phyloP scores from a whole-genome alignment of 2,888 invertebrate genomes.

The Cosmia trapezina region DNA sequence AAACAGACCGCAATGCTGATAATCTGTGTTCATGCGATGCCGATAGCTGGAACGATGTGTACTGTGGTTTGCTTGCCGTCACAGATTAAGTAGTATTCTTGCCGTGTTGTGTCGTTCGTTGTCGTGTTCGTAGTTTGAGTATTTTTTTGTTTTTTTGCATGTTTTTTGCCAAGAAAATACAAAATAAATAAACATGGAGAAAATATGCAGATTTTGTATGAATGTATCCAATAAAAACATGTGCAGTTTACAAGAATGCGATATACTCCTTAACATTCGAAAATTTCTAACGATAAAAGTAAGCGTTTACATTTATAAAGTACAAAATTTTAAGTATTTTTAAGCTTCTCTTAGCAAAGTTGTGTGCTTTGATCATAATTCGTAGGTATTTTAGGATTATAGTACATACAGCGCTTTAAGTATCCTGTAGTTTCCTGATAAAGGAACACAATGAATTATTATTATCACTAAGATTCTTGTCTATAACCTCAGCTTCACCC shows the following conservation, averaged over 20 bases:
- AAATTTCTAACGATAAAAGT: constrained; percentile 67
- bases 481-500: background rate
- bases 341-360: background rate
- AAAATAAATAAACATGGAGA: constrained; percentile 67
- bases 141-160: background rate
- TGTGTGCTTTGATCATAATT: background rate
- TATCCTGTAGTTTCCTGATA: background rate
- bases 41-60: background rate
- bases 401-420: background rate
- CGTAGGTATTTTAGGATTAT: background rate
- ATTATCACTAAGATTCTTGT: background rate
- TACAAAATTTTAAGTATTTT: too few relatives aligned
- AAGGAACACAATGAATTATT: background rate
- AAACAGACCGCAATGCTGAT: background rate
- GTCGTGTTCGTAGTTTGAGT: background rate
- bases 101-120: too few relatives aligned
- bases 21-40: too few relatives aligned
- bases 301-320: constrained; percentile 44
- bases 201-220: constrained; percentile 75
- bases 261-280: constrained; percentile 62
- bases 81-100: too few relatives aligned
- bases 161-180: background rate
- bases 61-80: too few relatives aligned
- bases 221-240: constrained; percentile 53
- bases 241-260: constrained; percentile 61